A percentile compares a stretch with the other conserved stretches of the same genome.
Evolutionary conservation across 1,140 invertebrate genomes (phyloP).

Genomic region (Chironomus tepperi): DNA sequence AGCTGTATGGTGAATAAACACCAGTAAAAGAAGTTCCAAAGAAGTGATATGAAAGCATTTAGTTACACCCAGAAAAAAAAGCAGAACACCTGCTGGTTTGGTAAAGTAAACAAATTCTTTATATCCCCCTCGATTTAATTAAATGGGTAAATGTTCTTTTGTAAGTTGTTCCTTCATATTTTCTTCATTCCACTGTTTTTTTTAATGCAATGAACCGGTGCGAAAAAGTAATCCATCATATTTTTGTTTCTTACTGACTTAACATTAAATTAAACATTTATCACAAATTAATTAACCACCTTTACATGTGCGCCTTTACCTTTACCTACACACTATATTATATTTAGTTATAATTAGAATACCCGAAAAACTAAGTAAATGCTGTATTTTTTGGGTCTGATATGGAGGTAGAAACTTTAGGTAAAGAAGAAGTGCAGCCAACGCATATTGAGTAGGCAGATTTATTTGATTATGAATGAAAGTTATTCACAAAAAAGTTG

Average conservation of each 20-base stretch:
- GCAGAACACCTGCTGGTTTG: conserved; percentile 10
- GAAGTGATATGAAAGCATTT: neutral
- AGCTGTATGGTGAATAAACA: no score
- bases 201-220: neutral
- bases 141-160: no score
- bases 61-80: neutral
- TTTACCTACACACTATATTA: neutral
- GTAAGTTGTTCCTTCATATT: neutral
- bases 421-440: no score
- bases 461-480: no score
- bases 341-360: neutral
- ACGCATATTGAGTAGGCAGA: no score
- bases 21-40: neutral
- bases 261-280: conserved; percentile 6
- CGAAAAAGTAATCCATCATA: conserved; percentile 7
- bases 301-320: neutral
- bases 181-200: neutral
- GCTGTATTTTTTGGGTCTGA: no score
- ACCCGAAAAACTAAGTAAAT: no score
- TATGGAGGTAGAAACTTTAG: no score
- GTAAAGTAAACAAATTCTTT: neutral
- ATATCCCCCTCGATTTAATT: neutral
- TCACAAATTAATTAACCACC: conserved; percentile 20
- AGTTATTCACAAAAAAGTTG: no score
- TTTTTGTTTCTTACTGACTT: neutral